Conservation (phyloP, 2,888 invertebrate genomes). For the Nymphalis urticae region DNA sequence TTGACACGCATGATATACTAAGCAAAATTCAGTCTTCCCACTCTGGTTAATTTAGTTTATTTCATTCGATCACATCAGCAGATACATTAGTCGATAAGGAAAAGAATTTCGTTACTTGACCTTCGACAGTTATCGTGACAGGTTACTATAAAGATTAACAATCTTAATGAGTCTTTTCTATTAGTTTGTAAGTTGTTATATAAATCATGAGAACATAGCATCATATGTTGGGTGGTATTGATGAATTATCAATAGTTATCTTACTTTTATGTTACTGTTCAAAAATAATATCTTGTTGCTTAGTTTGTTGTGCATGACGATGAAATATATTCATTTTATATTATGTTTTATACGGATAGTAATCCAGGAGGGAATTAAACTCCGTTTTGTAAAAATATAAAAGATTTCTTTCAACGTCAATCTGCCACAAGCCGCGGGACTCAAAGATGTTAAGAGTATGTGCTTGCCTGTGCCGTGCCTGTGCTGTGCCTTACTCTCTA, state of each 20-base stretch:
- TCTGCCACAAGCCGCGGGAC: too few species aligned
- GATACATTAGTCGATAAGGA: constrained; percentile 17
- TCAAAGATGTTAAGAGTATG: too few species aligned
- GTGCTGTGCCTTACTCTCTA: too few species aligned
- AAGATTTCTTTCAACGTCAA: too few species aligned
- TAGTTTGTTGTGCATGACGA: too few species aligned
- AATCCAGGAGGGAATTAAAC: too few species aligned
- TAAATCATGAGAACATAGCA: constrained; percentile 28
- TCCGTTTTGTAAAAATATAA: too few species aligned
- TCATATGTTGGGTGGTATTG: constrained; percentile 14
- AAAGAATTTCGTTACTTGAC: constrained; percentile 25
- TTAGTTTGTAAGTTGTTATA: constrained; percentile 30
- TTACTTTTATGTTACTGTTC: not conserved
- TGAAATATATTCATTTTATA: too few species aligned
- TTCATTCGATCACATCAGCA: not conserved
- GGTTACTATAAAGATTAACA: constrained; percentile 35
- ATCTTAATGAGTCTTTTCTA: constrained; percentile 31
- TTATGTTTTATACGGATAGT: too few species aligned
- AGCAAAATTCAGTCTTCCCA: not conserved
- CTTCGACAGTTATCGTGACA: constrained; percentile 30
- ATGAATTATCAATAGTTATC: constrained; percentile 24
- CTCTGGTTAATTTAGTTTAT: constrained; percentile 15
- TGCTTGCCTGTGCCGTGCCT: too few species aligned
- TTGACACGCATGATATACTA: too few species aligned
- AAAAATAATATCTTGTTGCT: not conserved